Conservation (phyloP, 2,113 vertebrate genomes). For the Cairina moschata region DNA sequence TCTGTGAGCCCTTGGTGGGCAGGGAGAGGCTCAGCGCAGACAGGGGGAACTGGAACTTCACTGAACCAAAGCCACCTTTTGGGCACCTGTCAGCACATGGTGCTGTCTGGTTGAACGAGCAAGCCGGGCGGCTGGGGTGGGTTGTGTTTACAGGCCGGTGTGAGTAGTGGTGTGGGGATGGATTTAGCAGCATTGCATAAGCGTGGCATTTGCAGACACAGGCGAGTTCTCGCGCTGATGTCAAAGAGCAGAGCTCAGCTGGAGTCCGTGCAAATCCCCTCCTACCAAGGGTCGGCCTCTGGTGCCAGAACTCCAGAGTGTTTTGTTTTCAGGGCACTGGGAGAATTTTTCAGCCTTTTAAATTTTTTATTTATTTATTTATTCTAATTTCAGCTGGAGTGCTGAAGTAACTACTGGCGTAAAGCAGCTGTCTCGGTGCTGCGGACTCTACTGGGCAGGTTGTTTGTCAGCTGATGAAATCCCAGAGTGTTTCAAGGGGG, state of each 20-base stretch:
- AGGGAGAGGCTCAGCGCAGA: neutral
- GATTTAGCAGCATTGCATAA: constrained; percentile 26
- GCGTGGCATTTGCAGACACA: constrained; percentile 8
- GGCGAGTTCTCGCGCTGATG: constrained; percentile 32
- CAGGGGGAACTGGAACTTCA: neutral
- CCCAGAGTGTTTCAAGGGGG: neutral
- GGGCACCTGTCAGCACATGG: rapidly evolving
- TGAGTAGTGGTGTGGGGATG: neutral
- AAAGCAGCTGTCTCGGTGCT: neutral
- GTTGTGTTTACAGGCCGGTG: neutral
- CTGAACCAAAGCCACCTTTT: no score
- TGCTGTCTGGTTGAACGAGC: rapidly evolving
- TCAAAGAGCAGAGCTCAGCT: constrained; percentile 57
- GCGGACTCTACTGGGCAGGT: neutral
- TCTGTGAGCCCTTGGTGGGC: neutral
- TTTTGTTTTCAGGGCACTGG: constrained; percentile 44
- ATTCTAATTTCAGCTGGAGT: neutral
- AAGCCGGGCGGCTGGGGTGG: rapidly evolving
- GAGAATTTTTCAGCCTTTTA: neutral
- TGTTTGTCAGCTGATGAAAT: neutral
- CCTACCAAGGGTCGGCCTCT: constrained; percentile 10
- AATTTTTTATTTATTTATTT: neutral
- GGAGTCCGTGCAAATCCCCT: constrained; percentile 22
- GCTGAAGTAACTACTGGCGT: neutral
- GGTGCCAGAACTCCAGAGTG: constrained; percentile 34